Evolutionary conservation across 1,140 invertebrate species (phyloP), one percentile per base, ranked within the genome.

Genomic region (Neodiprion lecontei): DNA sequence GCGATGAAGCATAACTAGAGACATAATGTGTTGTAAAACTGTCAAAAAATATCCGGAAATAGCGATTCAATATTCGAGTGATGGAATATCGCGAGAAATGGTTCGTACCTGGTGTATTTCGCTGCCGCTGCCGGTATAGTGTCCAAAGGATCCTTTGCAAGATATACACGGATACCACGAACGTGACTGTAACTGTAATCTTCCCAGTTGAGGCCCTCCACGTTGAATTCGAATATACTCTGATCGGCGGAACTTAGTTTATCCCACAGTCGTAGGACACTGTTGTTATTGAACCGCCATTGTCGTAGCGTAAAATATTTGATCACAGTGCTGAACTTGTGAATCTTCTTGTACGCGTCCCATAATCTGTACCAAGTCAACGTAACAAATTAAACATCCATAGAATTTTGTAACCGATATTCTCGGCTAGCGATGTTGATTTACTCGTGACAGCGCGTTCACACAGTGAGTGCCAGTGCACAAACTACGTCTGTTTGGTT

Each of bases 281-380:
- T 90, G 7, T 90, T 84, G 78, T 90, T 91, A 4, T 81, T 78
- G 79, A 93, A 94, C 50, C 83, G 80, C 92, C 92, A 93, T 75
- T 92, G 84, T 69, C 89, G 84, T 1, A 87, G 88, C 8, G 89
- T 90, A 77, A 93, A 94, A 78, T 90, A 93, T 40, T 90, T 87
- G 69, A 93, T 86, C 2, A 90, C 89, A 1, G 75, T 79, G 5
- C 89, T 87, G 12, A 92, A 91, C 78, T 90, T 90, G 50, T 90
- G 83, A 75, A 93, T 88, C 77, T 90, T 91, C 61, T 85, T 87
- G 73, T 93, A 92, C 3, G 90, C 77, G 21, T 88, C 87, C 17
- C 89, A 79, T 74, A 92, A 80, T 72, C 91, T 92, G 74, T 40
- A 40, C 28, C 28, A n/a, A n/a, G 11, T 61, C 53, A 61, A n/a